Conservation (phyloP, 2,888 invertebrate genomes). For the Lithophane semibrunnea region DNA sequence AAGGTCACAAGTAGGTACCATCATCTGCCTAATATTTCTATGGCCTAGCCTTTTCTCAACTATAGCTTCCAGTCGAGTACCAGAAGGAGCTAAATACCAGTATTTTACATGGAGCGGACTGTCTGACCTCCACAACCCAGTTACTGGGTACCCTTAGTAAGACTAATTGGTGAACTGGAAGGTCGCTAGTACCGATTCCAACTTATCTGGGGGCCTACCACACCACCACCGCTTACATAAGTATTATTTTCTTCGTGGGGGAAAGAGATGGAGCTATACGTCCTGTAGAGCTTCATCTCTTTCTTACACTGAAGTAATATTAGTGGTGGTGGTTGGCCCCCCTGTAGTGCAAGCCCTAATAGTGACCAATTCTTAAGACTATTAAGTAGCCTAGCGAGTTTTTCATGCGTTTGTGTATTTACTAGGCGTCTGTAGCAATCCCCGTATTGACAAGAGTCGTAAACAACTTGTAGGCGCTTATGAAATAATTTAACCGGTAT, state of each 20-base stretch:
- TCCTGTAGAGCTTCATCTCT: no score
- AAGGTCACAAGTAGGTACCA: neutral
- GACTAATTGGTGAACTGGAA: neutral
- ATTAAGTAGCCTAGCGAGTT: neutral
- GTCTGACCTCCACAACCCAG: neutral
- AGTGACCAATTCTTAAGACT: neutral
- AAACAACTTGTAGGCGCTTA: constrained; percentile 25
- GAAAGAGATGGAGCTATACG: no score
- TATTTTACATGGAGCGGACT: neutral
- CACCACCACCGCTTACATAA: no score
- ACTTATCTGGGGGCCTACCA: neutral
- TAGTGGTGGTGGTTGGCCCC: no score
- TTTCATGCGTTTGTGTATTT: constrained; percentile 8
- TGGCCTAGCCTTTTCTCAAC: neutral
- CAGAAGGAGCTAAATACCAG: neutral
- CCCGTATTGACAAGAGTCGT: no score
- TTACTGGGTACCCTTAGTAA: neutral
- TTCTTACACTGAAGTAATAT: no score
- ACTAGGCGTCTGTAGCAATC: constrained; percentile 14
- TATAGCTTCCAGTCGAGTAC: neutral
- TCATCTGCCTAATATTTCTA: neutral
- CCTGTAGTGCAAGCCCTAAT: neutral
- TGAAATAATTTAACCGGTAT: neutral
- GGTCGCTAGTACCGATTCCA: neutral
- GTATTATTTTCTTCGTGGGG: no score